phyloP scores from a whole-genome alignment of 2,113 vertebrate genomes.

The Poeciliopsis prolifica region DNA sequence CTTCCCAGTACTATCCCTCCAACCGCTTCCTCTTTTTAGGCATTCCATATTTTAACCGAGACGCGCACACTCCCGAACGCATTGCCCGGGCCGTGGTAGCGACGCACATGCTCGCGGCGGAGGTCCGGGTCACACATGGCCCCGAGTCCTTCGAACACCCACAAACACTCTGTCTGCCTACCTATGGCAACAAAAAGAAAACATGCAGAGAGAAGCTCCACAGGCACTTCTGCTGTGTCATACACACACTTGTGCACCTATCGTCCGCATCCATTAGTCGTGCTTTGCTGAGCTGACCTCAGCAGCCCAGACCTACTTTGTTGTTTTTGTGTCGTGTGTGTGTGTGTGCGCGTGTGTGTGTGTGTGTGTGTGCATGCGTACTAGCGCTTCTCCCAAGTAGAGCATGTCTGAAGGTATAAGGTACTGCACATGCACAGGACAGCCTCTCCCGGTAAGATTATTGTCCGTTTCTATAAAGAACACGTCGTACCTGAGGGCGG shows the following conservation, averaged over 20 bases:
- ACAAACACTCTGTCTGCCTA: slow-evolving; percentile 22
- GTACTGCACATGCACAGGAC: slow-evolving; percentile 20
- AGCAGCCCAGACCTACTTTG: slow-evolving; percentile 54
- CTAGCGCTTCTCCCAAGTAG: slow-evolving; percentile 12
- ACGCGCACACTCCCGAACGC: background rate
- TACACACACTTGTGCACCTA: slow-evolving; percentile 35
- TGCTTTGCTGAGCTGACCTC: slow-evolving; percentile 63
- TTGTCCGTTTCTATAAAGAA: slow-evolving; percentile 48
- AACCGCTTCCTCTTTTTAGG: background rate
- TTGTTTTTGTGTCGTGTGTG: slow-evolving; percentile 16
- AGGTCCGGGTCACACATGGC: slow-evolving; percentile 55
- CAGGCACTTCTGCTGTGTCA: slow-evolving; percentile 14
- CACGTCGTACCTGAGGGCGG: slow-evolving; percentile 37
- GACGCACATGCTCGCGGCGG: slow-evolving; percentile 22
- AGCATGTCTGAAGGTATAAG: slow-evolving; percentile 41
- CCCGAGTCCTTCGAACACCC: slow-evolving; percentile 12
- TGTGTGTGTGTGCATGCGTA: background rate
- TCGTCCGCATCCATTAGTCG: slow-evolving; percentile 66
- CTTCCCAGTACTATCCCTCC: background rate
- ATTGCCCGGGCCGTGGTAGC: slow-evolving; percentile 18
- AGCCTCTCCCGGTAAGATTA: slow-evolving; percentile 29
- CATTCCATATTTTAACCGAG: background rate
- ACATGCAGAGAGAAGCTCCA: slow-evolving; percentile 3
- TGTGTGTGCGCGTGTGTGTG: background rate
- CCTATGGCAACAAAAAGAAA: slow-evolving; percentile 23